Base-by-base conservation (phyloP, 2,113 vertebrate species). In the Sclerurus mexicanus region DNA sequence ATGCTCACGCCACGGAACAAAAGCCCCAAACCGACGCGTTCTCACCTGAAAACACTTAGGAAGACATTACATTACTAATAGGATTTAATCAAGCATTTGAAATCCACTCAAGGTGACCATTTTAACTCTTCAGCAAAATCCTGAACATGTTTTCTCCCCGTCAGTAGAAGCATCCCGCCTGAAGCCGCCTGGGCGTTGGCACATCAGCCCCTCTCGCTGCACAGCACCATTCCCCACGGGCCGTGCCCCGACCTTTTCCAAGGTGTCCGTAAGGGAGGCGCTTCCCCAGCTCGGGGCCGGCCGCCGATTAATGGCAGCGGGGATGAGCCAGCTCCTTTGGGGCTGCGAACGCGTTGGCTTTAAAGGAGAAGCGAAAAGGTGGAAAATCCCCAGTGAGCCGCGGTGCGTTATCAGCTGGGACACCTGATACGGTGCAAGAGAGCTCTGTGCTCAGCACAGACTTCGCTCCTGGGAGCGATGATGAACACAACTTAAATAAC, bases 321-420 rank as follows among this genome's bases (percentile, higher is more conserved):
- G 47, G 14, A 11, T 0, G 3, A 55, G 9, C 24, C 19, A 0
- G 22, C 0, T 8, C 33, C 24, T 21, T 5, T 7, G 14, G 2
- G 58, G 37, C 10, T 23, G 28, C 6, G 17, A 62, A n/a, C 6
- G 9, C 1, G 4, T 31, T 66, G 49, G 14, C 25, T 68, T 30
- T n/a, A 71, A 53, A 71, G 12, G 35, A 52, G 44, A 82, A 33
- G 14, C 7, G 4, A 21, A 22, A 35, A 53, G 47, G n/a, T 33
- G 49, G 12, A 14, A 14, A 4, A 4, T 44, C 53, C 44, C 20
- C 31, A 2, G 6, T 1, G 22, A 12, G 24, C 12, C 52, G 8
- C 11, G 24, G 7, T 2, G 33, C 75, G 49, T 39, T 21, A 39
- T 21, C 5, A 1, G 35, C 10, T 59, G 10, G 27, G 33, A 39